Conservation (phyloP, 2,888 invertebrate genomes). For the Lithodes maja region DNA sequence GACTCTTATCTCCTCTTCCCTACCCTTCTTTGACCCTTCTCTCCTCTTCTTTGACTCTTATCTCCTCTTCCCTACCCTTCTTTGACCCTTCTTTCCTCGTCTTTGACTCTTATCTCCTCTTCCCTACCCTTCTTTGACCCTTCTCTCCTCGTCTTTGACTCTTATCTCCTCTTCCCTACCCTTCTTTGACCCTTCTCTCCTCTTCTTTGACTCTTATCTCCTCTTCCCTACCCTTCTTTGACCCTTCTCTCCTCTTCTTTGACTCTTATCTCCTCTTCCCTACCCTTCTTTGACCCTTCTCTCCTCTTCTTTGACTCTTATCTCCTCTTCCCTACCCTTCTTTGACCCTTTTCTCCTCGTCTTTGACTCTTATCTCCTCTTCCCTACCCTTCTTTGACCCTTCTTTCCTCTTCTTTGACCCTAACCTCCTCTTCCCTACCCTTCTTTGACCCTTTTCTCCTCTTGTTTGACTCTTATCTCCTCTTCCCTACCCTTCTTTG, state of each 20-base stretch:
- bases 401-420: no score
- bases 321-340: no score
- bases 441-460: neutral
- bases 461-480: neutral
- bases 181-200: neutral
- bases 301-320: no score
- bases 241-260: neutral
- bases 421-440: neutral
- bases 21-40: neutral
- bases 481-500: neutral
- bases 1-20: neutral
- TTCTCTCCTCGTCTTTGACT: neutral
- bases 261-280: neutral
- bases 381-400: no score
- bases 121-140: neutral
- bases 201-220: no score
- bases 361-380: no score
- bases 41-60: neutral
- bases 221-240: neutral
- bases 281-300: neutral
- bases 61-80: neutral
- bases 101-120: neutral
- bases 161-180: neutral
- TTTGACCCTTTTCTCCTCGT: no score
- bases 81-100: neutral